Base-by-base conservation (phyloP, 2,797 vertebrate species). In the Hydrocynus forskahlii region DNA sequence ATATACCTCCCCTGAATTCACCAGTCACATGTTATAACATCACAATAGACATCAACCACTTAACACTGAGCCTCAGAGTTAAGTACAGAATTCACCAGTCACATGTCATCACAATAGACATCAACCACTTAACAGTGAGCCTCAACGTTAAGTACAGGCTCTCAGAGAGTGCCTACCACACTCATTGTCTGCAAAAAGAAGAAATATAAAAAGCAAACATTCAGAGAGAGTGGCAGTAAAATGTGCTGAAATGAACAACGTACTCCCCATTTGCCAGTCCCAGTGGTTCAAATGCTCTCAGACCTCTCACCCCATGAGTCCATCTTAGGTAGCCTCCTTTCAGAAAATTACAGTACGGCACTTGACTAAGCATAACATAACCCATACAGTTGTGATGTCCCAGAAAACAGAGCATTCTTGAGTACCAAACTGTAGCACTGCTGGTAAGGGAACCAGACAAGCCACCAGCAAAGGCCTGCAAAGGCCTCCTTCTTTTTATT, bases 401-500 rank as follows among this genome's bases (percentile, higher is more conserved):
- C 38, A 55, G 86, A 87, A 90, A 92, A 92, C 86, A 91, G 83
- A 79, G 75, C 25, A 4, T 38, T 60, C 79, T 80, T 1, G 73
- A 75, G 77, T 76, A 76, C n/a, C 50, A 55, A 67, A 50, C 70
- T 68, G 52, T 80, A 67, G 71, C 66, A 40, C 12, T 40, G 25
- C 59, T 73, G 64, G n/a, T 59, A n/a, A 19, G 62, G 71, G 62
- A 75, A 50, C 79, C 59, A 55, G 50, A 57, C n/a, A 59, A 29
- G 6, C 38, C 75, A 50, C 13, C 40, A 80, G n/a, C 38, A 45
- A 12, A 23, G 10, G 6, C 45, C 43, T 45, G 43, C 10, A 48
- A 70, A 50, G 14, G 19, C 8, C n/a, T 9, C 40, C 13, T 5
- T 2, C 52, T 4, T 19, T 21, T 9, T 12, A 10, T 23, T 10